Conservation (phyloP, 2,113 vertebrate species). For the human (Homo sapiens) region DNA sequence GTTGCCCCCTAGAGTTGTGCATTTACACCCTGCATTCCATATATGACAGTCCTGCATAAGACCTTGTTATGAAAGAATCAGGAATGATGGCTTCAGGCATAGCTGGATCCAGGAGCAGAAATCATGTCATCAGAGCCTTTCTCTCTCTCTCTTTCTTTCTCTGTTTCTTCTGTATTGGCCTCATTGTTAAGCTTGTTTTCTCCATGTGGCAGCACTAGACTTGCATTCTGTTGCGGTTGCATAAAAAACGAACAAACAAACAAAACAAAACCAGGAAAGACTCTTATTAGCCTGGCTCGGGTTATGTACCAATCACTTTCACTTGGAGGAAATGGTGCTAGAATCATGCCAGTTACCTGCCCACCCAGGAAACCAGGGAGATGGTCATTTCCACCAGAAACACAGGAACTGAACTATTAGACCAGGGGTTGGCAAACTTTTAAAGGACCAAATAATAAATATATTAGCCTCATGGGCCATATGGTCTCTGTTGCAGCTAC, state of each 20-base stretch:
- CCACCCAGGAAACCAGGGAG: background rate
- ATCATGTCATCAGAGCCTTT: background rate
- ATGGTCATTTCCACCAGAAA: background rate
- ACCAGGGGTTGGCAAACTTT: background rate
- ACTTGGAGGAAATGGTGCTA: background rate
- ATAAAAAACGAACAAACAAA: background rate
- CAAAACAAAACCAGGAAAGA: background rate
- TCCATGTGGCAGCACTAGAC: background rate
- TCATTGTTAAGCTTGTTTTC: background rate
- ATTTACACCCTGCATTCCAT: background rate
- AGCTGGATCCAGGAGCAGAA: background rate
- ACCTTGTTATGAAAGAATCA: background rate
- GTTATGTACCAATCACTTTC: background rate
- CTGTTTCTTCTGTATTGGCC: background rate
- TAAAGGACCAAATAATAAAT: background rate
- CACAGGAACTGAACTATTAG: background rate
- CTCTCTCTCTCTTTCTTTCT: background rate
- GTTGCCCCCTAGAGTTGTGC: background rate
- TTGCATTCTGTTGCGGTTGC: background rate
- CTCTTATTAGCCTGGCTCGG: background rate
- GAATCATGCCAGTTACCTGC: background rate
- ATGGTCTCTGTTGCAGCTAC: background rate
- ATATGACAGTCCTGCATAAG: background rate
- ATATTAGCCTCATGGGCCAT: background rate
- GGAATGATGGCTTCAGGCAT: background rate